phyloP scores from a whole-genome alignment of 2,888 invertebrate genomes.

The Drosophila paramelanica region DNA sequence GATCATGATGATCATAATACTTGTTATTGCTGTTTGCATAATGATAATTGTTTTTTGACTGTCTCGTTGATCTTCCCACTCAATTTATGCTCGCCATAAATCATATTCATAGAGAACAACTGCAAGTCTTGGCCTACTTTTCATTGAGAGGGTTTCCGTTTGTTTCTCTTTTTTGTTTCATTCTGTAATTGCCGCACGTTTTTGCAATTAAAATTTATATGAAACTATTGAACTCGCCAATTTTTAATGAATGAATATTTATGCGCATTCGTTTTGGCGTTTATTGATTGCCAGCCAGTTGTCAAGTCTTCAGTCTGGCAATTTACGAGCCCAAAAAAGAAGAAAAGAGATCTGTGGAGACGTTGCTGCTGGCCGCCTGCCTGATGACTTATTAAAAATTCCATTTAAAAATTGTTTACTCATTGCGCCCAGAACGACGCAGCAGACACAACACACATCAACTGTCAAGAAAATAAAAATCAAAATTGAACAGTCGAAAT shows the following conservation, averaged over 20 bases:
- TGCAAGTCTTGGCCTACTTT: slow-evolving; percentile 67
- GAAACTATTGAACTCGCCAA: slow-evolving; percentile 71
- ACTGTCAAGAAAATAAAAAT: slow-evolving; percentile 70
- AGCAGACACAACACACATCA: slow-evolving; percentile 57
- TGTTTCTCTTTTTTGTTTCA: slow-evolving; percentile 11
- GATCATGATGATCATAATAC: slow-evolving; percentile 11
- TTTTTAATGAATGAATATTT: slow-evolving; percentile 67
- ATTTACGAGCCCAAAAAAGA: slow-evolving; percentile 41
- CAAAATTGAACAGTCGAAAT: slow-evolving; percentile 57
- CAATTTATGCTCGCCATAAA: slow-evolving; percentile 50
- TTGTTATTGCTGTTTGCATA: slow-evolving; percentile 15
- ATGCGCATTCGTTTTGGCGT: slow-evolving; percentile 17
- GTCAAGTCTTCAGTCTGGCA: slow-evolving; percentile 49
- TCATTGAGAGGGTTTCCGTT: slow-evolving; percentile 5
- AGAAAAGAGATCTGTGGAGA: slow-evolving; percentile 28
- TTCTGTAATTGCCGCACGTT: slow-evolving; percentile 65
- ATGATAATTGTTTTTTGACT: slow-evolving; percentile 37
- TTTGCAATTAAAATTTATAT: slow-evolving; percentile 83
- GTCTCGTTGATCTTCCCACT: slow-evolving; percentile 27
- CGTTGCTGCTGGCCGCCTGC: slow-evolving; percentile 24
- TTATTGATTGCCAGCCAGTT: slow-evolving; percentile 41
- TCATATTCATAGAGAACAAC: slow-evolving; percentile 47
- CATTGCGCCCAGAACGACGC: slow-evolving; percentile 68
- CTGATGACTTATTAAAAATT: slow-evolving; percentile 82
- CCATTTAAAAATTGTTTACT: slow-evolving; percentile 80